Base-by-base conservation (phyloP, 2,797 vertebrate species). In the Girardinus metallicus region DNA sequence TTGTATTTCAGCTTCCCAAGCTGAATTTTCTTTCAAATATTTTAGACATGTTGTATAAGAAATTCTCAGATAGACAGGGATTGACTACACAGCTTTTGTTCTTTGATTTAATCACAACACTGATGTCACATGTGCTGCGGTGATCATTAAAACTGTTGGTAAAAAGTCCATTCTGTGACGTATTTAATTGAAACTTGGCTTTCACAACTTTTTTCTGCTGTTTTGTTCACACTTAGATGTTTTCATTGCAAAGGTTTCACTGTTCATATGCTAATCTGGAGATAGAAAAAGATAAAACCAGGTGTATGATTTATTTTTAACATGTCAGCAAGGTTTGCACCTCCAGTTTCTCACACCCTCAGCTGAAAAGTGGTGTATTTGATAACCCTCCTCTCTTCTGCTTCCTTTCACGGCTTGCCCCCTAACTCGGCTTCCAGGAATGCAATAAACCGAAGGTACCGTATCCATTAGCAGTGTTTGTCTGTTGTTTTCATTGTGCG, bases 391-490 rank as follows among this genome's bases (percentile, higher is more conserved):
- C 96, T 98, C 95, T 98, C 96, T 96, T 97, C 97, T 97, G 96
- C 90, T 98, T 96, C 96, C 96, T 96, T 97, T 88, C 96, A 96
- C 94, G 95, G 96, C 97, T 96, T 94, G 95, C 95, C 96, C 97
- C 96, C 96, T 96, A 97, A 96, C 96, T 95, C 95, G 97, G 96
- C 97, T 96, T 95, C 93, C 96, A 98, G 98, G 97, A 97, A 97
- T 97, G 97, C 97, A 96, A 96, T 98, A 99, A 99, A 97, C 93
- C 96, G 92, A 97, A 99, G 97, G 97, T 99, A 99, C 97, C 57
- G 96, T 98, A 97, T 96, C 94, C 89, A 71, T 95, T 96, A 91
- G 86, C 91, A 95, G 85, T 90, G 90, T 95, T 96, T 68, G 85
- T 88, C 86, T 96, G 89, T 96, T 66, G 70, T 93, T 73, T 91